phyloP scores from a whole-genome alignment of 2,113 vertebrate species.

The Hepsetus odoe region DNA sequence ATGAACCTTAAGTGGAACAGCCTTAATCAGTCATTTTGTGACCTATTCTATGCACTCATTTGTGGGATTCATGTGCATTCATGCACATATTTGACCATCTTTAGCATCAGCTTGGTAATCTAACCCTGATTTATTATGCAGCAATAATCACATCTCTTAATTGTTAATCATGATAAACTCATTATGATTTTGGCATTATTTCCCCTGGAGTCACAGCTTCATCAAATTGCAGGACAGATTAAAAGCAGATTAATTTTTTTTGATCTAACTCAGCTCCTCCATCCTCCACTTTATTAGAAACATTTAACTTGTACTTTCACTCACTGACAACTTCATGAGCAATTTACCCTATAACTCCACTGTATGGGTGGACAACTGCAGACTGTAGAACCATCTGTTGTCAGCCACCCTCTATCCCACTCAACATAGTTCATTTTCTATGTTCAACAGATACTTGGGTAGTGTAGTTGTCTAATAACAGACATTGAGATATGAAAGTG shows the following conservation, averaged over 20 bases:
- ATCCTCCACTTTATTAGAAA: not conserved
- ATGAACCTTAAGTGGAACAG: not conserved
- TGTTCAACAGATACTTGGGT: too few relatives aligned
- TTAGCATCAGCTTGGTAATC: slow-evolving; percentile 16
- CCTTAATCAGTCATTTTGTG: slow-evolving; percentile 20
- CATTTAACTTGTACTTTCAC: not conserved
- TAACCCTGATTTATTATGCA: slow-evolving; percentile 57
- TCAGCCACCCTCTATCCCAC: too few relatives aligned
- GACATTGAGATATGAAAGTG: too few relatives aligned
- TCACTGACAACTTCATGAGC: not conserved
- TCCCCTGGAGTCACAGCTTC: not conserved
- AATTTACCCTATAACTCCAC: too few relatives aligned
- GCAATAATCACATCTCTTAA: slow-evolving; percentile 64
- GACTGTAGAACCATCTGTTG: too few relatives aligned
- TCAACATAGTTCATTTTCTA: too few relatives aligned
- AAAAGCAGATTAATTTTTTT: slow-evolving; percentile 2
- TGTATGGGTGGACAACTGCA: too few relatives aligned
- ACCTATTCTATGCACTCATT: slow-evolving; percentile 14
- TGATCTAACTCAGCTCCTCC: not conserved
- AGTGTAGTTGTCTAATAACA: too few relatives aligned
- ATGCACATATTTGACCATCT: not conserved
- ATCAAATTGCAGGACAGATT: slow-evolving; percentile 27
- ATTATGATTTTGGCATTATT: slow-evolving; percentile 20
- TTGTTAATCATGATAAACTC: slow-evolving; percentile 45
- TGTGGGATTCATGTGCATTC: not conserved